Evolutionary conservation across 2,113 vertebrate species (phyloP).

Genomic region (Syngnathoides biaculeatus): DNA sequence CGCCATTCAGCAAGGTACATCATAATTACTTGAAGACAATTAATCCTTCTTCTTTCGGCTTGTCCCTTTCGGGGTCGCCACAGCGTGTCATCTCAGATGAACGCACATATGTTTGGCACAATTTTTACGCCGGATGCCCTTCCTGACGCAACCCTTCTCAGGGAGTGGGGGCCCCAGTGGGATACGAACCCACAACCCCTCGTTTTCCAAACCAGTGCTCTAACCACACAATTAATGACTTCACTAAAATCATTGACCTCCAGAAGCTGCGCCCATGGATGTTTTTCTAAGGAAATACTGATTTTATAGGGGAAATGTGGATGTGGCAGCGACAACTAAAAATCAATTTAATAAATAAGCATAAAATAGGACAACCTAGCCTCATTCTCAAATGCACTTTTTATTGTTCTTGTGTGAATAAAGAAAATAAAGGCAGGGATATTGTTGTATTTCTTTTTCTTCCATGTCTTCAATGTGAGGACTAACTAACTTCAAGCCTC

Average conservation of each 20-base stretch:
- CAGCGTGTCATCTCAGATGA: no score
- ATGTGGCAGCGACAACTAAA: not conserved
- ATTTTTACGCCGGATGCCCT: no score
- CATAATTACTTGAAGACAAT: conserved; percentile 2
- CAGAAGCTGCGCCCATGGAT: not conserved
- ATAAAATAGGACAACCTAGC: conserved; percentile 16
- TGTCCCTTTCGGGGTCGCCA: no score
- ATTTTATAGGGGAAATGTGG: not conserved
- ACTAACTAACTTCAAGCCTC: conserved; percentile 39
- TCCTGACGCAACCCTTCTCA: no score
- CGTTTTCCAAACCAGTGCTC: no score
- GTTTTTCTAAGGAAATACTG: not conserved
- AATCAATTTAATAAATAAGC: not conserved
- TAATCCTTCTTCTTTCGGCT: no score
- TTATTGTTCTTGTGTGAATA: conserved; percentile 16
- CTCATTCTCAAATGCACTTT: conserved; percentile 18
- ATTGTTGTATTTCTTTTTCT: not conserved
- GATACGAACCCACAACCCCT: no score
- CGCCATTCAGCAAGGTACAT: not conserved
- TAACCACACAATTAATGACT: no score
- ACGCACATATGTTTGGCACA: no score
- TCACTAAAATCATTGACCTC: not conserved
- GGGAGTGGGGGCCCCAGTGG: no score
- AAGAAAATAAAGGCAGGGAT: conserved; percentile 20
- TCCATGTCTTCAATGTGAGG: conserved; percentile 37